Conservation (phyloP, 2,888 invertebrate genomes). For the Galerucella nymphaeae region DNA sequence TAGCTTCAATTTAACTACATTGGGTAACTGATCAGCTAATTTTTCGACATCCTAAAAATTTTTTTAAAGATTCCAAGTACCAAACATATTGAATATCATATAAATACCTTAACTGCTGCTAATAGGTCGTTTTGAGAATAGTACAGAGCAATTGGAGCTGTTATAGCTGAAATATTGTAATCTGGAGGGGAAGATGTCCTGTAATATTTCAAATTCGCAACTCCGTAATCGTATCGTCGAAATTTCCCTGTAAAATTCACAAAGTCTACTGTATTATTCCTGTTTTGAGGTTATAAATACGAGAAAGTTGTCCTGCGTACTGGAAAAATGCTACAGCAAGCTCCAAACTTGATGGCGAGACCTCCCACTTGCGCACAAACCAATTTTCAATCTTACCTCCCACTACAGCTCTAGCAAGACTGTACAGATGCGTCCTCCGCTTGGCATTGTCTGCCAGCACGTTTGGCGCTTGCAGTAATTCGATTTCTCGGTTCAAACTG, state of each 20-base stretch:
- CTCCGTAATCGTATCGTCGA: slow-evolving; percentile 38
- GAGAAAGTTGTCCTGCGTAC: no score
- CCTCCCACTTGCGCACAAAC: no score
- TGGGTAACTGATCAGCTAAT: slow-evolving; percentile 27
- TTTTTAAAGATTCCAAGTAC: slow-evolving; percentile 6
- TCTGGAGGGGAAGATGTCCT: slow-evolving; percentile 24
- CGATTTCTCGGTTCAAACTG: no score
- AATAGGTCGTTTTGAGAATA: slow-evolving; percentile 45
- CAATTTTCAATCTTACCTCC: no score
- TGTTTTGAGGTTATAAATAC: no score
- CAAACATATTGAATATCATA: no score
- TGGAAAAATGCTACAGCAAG: no score
- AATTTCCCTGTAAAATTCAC: slow-evolving; percentile 33
- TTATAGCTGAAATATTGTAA: slow-evolving; percentile 32
- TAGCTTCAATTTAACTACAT: slow-evolving; percentile 23
- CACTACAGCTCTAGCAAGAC: no score
- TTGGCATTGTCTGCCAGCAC: no score
- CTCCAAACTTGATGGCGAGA: no score
- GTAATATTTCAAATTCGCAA: slow-evolving; percentile 29
- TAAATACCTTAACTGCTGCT: slow-evolving; percentile 38
- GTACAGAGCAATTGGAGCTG: slow-evolving; percentile 43
- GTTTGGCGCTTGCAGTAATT: no score
- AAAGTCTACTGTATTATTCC: not conserved
- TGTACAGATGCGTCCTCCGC: no score
- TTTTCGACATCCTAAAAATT: slow-evolving; percentile 33